Evolutionary conservation across 2,888 invertebrate genomes (phyloP), one percentile per base, ranked within the genome.

Genomic region (Neoscelio sp.): DNA sequence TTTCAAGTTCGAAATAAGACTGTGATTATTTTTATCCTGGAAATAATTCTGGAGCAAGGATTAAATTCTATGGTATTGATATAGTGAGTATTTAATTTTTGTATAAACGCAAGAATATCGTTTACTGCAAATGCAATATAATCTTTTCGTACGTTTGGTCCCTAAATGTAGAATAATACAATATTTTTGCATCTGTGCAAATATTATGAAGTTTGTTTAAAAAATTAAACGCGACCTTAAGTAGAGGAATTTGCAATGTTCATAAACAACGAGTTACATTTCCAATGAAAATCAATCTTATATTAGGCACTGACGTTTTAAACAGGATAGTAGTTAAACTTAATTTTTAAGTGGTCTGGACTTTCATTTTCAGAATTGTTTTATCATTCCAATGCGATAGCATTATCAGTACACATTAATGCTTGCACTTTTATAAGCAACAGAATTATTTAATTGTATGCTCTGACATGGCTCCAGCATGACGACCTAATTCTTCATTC

Each of bases 381-480:
- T 90, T 90, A 90, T 90, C 90, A 82, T 86, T 88, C 85, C 82
- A 82, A 84, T 80, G 85, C 88, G 90, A 90, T 90, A 90, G 86
- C 89, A 87, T 86, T 90, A 90, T 90, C 90, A 89, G 89, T 84
- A 85, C 86, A 87, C 87, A 89, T 89, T 89, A 87, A 88, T 86
- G 89, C 89, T 87, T 89, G 89, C 89, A 89, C 88, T 89, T 90
- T 89, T 89, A 89, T 87, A 89, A 90, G 89, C 84, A 76, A 86
- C 84, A 86, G 87, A 88, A 89, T 90, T 89, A 89, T 89, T 90
- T 90, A 89, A 90, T 90, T 89, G 87, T 87, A 88, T 84, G 85
- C 87, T 86, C 87, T 87, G 87, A 86, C 87, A 83, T 85, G 87
- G 84, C 89, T 89, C 89, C 89, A 86, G 85, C 85, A 83, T 85